Conservation (phyloP, 2,113 vertebrate genomes). For the Poecilia latipinna region DNA sequence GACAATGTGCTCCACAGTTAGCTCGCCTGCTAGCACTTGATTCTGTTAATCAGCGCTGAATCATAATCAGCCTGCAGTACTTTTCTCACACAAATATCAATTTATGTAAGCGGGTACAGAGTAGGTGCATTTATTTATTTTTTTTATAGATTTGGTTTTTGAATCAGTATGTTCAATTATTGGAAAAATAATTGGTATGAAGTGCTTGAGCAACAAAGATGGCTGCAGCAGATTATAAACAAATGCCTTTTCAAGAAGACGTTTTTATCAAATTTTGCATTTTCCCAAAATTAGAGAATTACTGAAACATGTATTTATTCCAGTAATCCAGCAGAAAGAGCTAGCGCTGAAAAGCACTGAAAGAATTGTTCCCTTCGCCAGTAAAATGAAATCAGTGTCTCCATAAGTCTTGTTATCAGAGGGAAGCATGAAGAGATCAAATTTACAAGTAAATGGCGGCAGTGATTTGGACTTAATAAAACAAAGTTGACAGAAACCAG, state of each 20-base stretch:
- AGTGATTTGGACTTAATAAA: no score
- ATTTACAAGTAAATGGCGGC: no score
- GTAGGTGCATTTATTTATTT: not conserved
- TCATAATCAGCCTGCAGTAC: slow-evolving; percentile 12
- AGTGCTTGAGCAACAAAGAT: no score
- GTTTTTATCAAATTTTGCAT: not conserved
- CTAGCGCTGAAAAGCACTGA: no score
- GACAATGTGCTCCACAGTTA: slow-evolving; percentile 11
- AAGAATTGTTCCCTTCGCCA: no score
- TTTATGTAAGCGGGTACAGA: not conserved
- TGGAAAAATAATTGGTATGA: not conserved
- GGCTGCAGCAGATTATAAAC: not conserved
- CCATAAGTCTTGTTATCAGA: no score
- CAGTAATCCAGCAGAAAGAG: no score
- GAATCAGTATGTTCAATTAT: not conserved
- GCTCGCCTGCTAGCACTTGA: not conserved
- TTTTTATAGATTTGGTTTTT: not conserved
- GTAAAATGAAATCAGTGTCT: no score
- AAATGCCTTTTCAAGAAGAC: not conserved
- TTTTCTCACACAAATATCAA: not conserved
- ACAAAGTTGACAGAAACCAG: no score
- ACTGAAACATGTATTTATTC: no score
- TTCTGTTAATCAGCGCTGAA: slow-evolving; percentile 29
- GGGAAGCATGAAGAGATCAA: no score
- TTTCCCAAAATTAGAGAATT: no score